These are phyloP conservation scores for Latheticus oryzae DNA, from an alignment of 2,888 invertebrate species.

Conservation along the genomic window DNA sequence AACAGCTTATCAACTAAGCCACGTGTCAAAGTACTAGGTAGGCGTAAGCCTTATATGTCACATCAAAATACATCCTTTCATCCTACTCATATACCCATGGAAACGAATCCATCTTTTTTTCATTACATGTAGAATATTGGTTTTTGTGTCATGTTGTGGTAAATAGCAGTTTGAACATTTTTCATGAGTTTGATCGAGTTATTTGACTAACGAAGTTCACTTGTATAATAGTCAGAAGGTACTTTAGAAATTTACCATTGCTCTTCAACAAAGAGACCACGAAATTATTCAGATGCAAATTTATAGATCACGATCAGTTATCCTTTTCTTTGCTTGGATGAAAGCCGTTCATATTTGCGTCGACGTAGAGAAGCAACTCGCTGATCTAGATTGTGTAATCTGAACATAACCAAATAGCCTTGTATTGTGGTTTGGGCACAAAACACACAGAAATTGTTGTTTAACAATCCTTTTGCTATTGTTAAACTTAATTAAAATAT, in stretches of 20 bases:
- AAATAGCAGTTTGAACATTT: too few species aligned
- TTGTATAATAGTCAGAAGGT: constrained; percentile 14
- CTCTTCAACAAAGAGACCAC: constrained; percentile 40
- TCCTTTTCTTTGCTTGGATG: constrained; percentile 9
- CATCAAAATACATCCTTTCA: too few species aligned
- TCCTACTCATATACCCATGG: too few species aligned
- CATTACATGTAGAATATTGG: too few species aligned
- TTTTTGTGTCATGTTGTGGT: too few species aligned
- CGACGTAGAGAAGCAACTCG: constrained; percentile 10
- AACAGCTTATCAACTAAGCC: too few species aligned
- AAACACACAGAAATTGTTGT: constrained; percentile 34
- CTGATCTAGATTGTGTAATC: constrained; percentile 22
- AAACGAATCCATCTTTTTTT: too few species aligned
- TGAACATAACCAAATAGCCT: constrained; percentile 16
- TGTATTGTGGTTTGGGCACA: constrained; percentile 24
- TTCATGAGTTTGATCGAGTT: constrained; percentile 15
- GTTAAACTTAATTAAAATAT: constrained; percentile 30
- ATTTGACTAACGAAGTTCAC: constrained; percentile 23
- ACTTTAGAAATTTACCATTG: constrained; percentile 39
- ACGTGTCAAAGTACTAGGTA: too few species aligned
- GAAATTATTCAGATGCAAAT: constrained; percentile 35
- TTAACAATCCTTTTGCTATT: constrained; percentile 21
- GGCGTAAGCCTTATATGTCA: too few species aligned
- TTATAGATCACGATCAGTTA: constrained; percentile 12
- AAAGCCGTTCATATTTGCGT: constrained; percentile 7